A percentile compares a stretch with the other conserved stretches of the same genome.
Evolutionary conservation across 2,113 vertebrate species (phyloP).

Genomic region (Elachura formosa): DNA sequence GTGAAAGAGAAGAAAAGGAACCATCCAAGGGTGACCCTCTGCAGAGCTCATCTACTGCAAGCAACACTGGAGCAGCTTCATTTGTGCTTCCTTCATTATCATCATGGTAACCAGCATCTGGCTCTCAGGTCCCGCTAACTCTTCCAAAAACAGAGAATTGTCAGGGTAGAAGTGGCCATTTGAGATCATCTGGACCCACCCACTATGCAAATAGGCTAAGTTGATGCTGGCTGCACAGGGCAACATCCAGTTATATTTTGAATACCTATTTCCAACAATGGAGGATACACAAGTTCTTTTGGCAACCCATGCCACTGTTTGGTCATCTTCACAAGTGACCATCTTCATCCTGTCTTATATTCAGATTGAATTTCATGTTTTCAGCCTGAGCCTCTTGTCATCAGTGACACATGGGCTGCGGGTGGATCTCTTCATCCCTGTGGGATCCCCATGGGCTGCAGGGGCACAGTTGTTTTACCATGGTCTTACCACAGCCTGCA

Average conservation of each 20-base stretch:
- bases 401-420: fast-evolving
- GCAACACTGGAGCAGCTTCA: background rate
- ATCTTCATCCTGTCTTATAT: background rate
- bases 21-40: background rate
- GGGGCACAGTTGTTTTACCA: background rate
- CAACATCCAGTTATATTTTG: background rate
- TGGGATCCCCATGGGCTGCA: fast-evolving
- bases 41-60: background rate
- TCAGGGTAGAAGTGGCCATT: background rate
- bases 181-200: background rate
- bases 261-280: background rate
- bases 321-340: background rate
- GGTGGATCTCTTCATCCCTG: background rate
- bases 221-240: background rate
- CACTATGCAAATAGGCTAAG: background rate
- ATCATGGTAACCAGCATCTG: background rate
- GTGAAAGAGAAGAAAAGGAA: background rate
- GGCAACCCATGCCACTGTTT: background rate
- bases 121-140: background rate
- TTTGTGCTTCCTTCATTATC: background rate
- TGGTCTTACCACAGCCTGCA: background rate
- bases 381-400: background rate
- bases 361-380: background rate
- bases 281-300: background rate
- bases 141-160: background rate